These are phyloP conservation scores for Stictocephala bisonia DNA, from an alignment of 2,888 invertebrate genomes.

Conservation along the genomic window DNA sequence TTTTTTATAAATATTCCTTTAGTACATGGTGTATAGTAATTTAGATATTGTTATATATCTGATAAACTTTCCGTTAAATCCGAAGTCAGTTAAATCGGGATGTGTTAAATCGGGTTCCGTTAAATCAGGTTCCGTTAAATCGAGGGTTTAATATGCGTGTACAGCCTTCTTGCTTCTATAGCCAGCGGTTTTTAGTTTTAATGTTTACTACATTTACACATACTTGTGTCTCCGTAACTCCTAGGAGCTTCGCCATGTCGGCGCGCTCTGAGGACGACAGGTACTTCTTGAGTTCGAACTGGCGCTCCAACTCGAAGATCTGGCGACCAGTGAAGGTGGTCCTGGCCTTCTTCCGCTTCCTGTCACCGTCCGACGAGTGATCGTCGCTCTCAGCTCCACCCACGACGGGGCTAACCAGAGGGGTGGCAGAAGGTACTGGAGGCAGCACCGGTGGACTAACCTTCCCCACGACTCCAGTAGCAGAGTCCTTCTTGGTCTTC, in stretches of 20 bases:
- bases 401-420: slow-evolving; percentile 11
- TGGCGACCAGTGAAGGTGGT: slow-evolving; percentile 96
- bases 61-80: too few species aligned
- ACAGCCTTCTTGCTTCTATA: too few species aligned
- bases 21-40: too few species aligned
- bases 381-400: slow-evolving; percentile 52
- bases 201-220: not conserved
- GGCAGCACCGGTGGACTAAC: slow-evolving; percentile 57
- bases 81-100: too few species aligned
- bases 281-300: slow-evolving; percentile 97
- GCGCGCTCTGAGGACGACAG: slow-evolving; percentile 93
- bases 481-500: slow-evolving; percentile 65
- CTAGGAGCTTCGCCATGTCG: slow-evolving; percentile 93
- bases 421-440: slow-evolving; percentile 45
- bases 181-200: too few species aligned
- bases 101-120: too few species aligned
- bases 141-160: too few species aligned
- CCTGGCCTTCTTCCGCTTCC: slow-evolving; percentile 86
- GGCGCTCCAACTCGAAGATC: slow-evolving; percentile 96
- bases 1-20: too few species aligned
- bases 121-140: too few species aligned
- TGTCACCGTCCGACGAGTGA: slow-evolving; percentile 63
- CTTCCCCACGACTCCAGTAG: slow-evolving; percentile 65
- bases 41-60: too few species aligned
- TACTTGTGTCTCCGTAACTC: slow-evolving; percentile 98